Evolutionary conservation across 1,140 invertebrate genomes (phyloP).

Genomic region (Lepidurus packardi): DNA sequence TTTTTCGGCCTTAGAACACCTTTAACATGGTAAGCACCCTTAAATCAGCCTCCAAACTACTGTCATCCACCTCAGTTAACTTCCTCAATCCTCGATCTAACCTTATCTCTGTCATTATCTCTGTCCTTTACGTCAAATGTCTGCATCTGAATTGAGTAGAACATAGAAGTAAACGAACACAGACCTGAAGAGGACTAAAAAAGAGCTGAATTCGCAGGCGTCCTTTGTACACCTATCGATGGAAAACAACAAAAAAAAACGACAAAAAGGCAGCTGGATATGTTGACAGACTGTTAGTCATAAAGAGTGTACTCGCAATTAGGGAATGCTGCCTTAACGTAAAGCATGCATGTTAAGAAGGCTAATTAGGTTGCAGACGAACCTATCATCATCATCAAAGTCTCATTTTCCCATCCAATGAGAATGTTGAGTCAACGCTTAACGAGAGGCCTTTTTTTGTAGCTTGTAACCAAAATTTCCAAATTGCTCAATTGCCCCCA

Average conservation of each 20-base stretch:
- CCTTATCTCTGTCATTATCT: too few species aligned
- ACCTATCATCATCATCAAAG: constrained; percentile 7
- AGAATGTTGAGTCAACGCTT: not conserved
- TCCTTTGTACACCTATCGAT: too few species aligned
- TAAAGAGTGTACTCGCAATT: not conserved
- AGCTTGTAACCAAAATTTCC: not conserved
- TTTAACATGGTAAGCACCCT: constrained; percentile 11
- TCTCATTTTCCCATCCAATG: not conserved
- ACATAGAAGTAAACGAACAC: too few species aligned
- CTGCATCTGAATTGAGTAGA: too few species aligned
- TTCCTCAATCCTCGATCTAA: too few species aligned
- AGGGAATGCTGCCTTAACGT: not conserved
- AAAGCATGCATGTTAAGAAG: not conserved
- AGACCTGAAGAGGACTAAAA: too few species aligned
- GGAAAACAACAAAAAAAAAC: too few species aligned
- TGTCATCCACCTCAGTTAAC: too few species aligned
- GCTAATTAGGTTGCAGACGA: not conserved
- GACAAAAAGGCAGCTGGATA: too few species aligned
- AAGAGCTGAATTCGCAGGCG: too few species aligned
- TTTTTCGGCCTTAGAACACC: not conserved
- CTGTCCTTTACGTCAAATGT: too few species aligned
- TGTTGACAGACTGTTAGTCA: too few species aligned
- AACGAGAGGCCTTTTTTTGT: not conserved
- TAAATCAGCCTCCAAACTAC: not conserved
- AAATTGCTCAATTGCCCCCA: not conserved